phyloP scores from a whole-genome alignment of 1,140 invertebrate species.

The Anastrepha obliqua region DNA sequence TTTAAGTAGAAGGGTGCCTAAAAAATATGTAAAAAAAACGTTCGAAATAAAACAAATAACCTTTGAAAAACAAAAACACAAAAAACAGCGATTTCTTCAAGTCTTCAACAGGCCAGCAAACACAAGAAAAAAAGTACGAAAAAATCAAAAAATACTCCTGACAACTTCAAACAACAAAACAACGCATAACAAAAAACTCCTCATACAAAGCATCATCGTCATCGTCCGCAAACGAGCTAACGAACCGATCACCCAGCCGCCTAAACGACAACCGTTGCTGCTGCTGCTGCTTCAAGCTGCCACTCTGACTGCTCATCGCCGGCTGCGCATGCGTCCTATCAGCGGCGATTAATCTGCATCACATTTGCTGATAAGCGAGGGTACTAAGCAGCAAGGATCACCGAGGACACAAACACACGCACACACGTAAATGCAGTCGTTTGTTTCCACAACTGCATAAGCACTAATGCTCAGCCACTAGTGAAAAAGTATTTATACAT shows the following conservation, averaged over 20 bases:
- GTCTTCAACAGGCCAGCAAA: too few relatives aligned
- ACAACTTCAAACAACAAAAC: constrained; percentile 3
- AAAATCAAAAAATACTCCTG: not conserved
- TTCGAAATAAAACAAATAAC: not conserved
- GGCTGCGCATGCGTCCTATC: constrained; percentile 51
- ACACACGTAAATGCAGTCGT: not conserved
- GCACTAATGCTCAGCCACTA: constrained; percentile 28
- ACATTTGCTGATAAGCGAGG: constrained; percentile 51
- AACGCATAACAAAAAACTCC: not conserved
- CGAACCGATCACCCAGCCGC: not conserved
- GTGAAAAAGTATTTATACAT: not conserved
- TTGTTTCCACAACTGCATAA: not conserved
- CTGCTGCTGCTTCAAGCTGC: constrained; percentile 14
- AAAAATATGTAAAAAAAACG: not conserved
- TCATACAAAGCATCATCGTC: not conserved
- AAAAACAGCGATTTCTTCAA: not conserved
- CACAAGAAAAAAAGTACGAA: not conserved
- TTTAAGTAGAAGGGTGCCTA: not conserved
- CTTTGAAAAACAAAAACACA: not conserved
- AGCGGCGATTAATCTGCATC: constrained; percentile 56
- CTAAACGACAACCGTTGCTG: constrained; percentile 30
- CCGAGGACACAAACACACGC: not conserved
- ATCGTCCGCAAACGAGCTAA: constrained; percentile 29
- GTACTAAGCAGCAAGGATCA: constrained; percentile 35
- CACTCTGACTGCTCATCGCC: constrained; percentile 48